Evolutionary conservation across 1,140 invertebrate genomes (phyloP).

Genomic region (Pseudomyrmex gracilis): DNA sequence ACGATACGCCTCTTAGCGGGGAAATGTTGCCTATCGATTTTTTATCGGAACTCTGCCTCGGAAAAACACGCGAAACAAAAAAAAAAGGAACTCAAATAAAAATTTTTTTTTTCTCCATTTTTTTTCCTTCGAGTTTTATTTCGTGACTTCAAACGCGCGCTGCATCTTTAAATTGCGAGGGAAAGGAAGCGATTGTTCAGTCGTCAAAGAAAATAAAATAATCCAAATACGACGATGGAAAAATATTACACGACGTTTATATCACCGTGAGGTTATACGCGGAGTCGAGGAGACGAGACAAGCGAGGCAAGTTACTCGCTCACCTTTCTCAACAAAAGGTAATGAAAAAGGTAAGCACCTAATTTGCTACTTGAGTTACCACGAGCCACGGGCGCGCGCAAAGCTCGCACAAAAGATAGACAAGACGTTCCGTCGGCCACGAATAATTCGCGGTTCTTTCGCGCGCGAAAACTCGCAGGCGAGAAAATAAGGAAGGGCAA

Average conservation of each 20-base stretch:
- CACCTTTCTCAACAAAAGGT: neutral
- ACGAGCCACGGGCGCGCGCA: neutral
- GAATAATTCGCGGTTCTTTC: neutral
- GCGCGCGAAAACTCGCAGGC: neutral
- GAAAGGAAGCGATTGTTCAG: neutral
- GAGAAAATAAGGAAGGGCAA: slow-evolving; percentile 2
- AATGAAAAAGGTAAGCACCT: slow-evolving; percentile 45
- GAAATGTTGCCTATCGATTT: neutral
- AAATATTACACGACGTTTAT: neutral
- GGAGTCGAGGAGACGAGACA: neutral
- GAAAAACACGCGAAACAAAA: slow-evolving; percentile 45
- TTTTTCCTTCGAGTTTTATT: no score
- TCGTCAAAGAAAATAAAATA: neutral
- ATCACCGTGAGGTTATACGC: neutral
- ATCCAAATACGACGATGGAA: neutral
- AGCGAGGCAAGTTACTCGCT: slow-evolving; percentile 9
- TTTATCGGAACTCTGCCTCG: neutral
- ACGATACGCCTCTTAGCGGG: no score
- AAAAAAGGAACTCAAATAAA: slow-evolving; percentile 18
- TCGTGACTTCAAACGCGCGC: no score
- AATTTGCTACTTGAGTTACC: slow-evolving; percentile 44
- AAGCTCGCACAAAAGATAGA: slow-evolving; percentile 12
- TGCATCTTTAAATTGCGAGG: no score
- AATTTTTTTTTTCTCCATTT: no score
- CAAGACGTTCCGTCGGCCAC: neutral